Evolutionary conservation across 2,113 vertebrate species (phyloP).

Genomic region (Nothocercus julius): DNA sequence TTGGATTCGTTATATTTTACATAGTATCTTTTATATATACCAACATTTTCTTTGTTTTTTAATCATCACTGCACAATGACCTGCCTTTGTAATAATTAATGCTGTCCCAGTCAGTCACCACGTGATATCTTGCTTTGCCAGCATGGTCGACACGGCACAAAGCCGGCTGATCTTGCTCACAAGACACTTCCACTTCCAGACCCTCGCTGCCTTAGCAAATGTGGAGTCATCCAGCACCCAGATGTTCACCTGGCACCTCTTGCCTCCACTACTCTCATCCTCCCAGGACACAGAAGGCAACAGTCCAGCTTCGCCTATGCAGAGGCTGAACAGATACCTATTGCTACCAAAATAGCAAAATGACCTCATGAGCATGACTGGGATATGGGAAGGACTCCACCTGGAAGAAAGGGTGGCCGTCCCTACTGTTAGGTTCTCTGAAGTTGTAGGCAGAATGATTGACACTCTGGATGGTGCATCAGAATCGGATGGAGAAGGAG

Average conservation of each 20-base stretch:
- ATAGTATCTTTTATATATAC: neutral
- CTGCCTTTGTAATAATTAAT: neutral
- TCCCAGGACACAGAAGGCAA: neutral
- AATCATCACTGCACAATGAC: neutral
- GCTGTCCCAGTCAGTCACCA: neutral
- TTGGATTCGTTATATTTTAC: neutral
- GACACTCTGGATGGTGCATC: neutral
- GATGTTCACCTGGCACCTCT: neutral
- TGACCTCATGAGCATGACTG: neutral
- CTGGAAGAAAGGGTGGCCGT: neutral
- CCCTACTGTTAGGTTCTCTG: neutral
- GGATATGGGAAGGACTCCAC: neutral
- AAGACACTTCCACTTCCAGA: neutral
- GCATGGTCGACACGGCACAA: neutral
- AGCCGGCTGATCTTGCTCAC: neutral
- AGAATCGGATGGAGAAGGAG: neutral
- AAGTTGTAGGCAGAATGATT: neutral
- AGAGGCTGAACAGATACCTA: neutral
- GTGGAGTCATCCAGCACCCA: rapidly evolving
- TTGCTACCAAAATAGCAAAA: neutral
- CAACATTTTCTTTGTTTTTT: rapidly evolving
- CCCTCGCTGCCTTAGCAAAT: rapidly evolving
- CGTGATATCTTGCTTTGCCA: neutral
- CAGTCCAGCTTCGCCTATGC: neutral
- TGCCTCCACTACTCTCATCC: neutral